Evolutionary conservation across 2,797 vertebrate species (phyloP).

Genomic region (Phrynocephalus guinanensis): DNA sequence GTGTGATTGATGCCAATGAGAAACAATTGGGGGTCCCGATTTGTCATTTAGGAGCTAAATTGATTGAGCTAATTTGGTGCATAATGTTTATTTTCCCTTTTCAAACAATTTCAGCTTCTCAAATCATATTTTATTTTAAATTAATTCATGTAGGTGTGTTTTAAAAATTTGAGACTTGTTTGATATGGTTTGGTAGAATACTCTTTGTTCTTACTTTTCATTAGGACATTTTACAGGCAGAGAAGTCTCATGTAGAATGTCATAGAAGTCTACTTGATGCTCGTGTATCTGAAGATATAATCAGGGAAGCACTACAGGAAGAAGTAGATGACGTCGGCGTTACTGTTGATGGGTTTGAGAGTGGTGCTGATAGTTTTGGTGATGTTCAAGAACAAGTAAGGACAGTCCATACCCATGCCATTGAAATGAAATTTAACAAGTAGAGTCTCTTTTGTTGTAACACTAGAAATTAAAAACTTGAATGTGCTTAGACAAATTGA

Average conservation of each 20-base stretch:
- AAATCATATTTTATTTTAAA: no score
- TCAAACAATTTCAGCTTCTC: neutral
- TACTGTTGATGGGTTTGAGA: slow-evolving; percentile 52
- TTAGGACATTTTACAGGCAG: slow-evolving; percentile 46
- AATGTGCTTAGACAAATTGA: neutral
- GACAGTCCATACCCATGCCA: neutral
- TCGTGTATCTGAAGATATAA: slow-evolving; percentile 18
- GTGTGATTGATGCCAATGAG: neutral
- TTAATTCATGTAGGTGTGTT: neutral
- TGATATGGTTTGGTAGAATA: neutral
- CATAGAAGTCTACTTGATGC: slow-evolving; percentile 63
- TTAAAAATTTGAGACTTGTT: neutral
- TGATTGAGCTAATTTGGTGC: no score
- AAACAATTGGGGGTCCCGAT: neutral
- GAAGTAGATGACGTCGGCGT: slow-evolving; percentile 9
- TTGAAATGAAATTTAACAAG: neutral
- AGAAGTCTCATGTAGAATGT: slow-evolving; percentile 74
- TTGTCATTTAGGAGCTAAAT: neutral
- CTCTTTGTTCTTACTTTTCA: neutral
- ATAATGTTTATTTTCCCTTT: neutral
- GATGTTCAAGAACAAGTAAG: slow-evolving; percentile 72
- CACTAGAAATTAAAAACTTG: neutral
- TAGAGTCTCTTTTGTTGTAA: neutral
- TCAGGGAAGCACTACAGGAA: slow-evolving; percentile 38
- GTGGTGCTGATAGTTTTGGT: slow-evolving; percentile 51